These are phyloP conservation scores for Eutolmus rufibarbis DNA, from an alignment of 2,888 invertebrate genomes.

Conservation along the genomic window DNA sequence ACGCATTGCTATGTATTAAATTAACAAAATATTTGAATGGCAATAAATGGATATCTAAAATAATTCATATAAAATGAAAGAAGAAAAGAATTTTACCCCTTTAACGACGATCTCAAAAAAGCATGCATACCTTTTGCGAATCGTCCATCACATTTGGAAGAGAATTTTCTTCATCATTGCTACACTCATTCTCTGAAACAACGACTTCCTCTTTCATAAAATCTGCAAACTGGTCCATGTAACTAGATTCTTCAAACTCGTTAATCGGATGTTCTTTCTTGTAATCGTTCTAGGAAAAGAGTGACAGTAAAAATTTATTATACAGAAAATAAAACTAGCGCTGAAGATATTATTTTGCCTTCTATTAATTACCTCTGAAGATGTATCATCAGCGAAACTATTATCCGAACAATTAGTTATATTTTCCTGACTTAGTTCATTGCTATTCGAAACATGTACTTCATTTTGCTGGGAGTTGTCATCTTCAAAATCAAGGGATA, in stretches of 20 bases:
- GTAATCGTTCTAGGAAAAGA: not conserved
- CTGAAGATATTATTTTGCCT: not conserved
- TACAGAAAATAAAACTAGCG: not conserved
- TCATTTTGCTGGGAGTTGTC: not conserved
- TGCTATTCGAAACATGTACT: not conserved
- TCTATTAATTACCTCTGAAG: not conserved
- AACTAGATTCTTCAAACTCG: not conserved
- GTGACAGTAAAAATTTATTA: not conserved
- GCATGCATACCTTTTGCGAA: not conserved
- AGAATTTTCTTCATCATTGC: not conserved
- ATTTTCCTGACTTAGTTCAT: not conserved
- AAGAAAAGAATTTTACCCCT: too few species aligned
- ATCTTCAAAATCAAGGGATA: not conserved
- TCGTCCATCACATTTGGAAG: not conserved
- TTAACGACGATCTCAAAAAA: not conserved
- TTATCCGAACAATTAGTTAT: not conserved
- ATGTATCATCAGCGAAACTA: not conserved
- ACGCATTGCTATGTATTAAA: too few species aligned
- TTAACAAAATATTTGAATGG: too few species aligned
- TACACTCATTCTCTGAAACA: not conserved
- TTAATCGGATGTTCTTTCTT: not conserved
- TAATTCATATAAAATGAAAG: too few species aligned
- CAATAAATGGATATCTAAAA: too few species aligned
- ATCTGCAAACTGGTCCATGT: not conserved
- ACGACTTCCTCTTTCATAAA: slow-evolving; percentile 10